phyloP scores from a whole-genome alignment of 2,888 invertebrate species.

The Drosophila parthenogenetica region DNA sequence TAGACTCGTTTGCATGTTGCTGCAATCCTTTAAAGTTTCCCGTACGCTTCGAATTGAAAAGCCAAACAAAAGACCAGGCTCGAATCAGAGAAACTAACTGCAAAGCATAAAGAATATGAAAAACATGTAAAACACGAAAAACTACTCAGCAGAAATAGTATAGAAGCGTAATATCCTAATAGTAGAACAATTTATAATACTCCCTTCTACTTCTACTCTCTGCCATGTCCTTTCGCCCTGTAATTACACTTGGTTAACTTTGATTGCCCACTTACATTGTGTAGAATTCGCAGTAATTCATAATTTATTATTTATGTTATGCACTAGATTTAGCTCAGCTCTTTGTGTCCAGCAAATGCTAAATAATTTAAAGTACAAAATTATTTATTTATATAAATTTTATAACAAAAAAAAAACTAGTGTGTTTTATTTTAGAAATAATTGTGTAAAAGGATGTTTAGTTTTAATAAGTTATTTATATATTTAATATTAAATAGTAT shows the following conservation, averaged over 20 bases:
- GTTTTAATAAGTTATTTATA: neutral
- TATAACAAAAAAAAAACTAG: too few species aligned
- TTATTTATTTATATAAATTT: too few species aligned
- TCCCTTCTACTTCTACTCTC: neutral
- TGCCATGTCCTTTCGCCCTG: neutral
- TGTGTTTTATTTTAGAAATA: too few species aligned
- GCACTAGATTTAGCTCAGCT: slow-evolving; percentile 18
- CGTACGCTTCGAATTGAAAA: slow-evolving; percentile 47
- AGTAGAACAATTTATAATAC: slow-evolving; percentile 14
- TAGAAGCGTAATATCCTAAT: slow-evolving; percentile 36
- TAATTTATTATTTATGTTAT: slow-evolving; percentile 29
- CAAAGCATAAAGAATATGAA: slow-evolving; percentile 54
- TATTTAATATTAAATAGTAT: too few species aligned
- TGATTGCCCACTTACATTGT: slow-evolving; percentile 48
- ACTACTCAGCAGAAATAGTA: slow-evolving; percentile 48
- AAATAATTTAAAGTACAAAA: slow-evolving; percentile 8
- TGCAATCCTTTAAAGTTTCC: slow-evolving; percentile 45
- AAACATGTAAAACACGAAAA: slow-evolving; percentile 65
- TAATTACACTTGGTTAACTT: slow-evolving; percentile 34
- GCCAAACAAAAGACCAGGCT: slow-evolving; percentile 45
- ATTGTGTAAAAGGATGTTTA: neutral
- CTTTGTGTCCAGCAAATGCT: slow-evolving; percentile 16
- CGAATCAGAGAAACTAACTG: slow-evolving; percentile 34
- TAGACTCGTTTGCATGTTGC: slow-evolving; percentile 46
- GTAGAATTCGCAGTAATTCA: slow-evolving; percentile 28